phyloP scores from a whole-genome alignment of 2,888 invertebrate genomes.

The Plusia festucae region DNA sequence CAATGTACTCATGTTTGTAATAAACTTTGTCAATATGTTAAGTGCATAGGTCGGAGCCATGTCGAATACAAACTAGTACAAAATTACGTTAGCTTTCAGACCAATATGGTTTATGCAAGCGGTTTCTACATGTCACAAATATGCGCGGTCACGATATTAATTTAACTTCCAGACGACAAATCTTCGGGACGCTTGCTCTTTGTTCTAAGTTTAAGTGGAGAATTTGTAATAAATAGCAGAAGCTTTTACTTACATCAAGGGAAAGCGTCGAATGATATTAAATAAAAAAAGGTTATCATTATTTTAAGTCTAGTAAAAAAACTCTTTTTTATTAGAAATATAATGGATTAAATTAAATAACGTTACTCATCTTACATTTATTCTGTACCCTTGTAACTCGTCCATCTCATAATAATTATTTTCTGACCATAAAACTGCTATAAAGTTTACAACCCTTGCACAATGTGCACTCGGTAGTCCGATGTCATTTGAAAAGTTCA shows the following conservation, averaged over 20 bases:
- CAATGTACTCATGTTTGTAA: slow-evolving; percentile 44
- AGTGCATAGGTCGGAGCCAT: slow-evolving; percentile 39
- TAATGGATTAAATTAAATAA: background rate
- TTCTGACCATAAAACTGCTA: slow-evolving; percentile 40
- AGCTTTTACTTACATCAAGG: slow-evolving; percentile 31
- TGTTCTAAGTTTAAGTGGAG: slow-evolving; percentile 24
- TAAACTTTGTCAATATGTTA: slow-evolving; percentile 57
- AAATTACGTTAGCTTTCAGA: slow-evolving; percentile 47
- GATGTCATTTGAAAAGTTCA: slow-evolving; percentile 36
- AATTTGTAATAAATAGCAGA: slow-evolving; percentile 24
- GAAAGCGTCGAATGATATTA: slow-evolving; percentile 6
- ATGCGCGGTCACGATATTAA: slow-evolving; percentile 50
- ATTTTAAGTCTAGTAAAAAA: background rate
- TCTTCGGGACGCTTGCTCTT: slow-evolving; percentile 25
- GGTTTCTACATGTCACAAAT: slow-evolving; percentile 34
- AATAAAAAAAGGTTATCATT: slow-evolving; percentile 3
- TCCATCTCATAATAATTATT: slow-evolving; percentile 49
- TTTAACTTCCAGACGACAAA: slow-evolving; percentile 44
- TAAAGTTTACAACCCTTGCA: slow-evolving; percentile 49
- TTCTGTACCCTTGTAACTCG: slow-evolving; percentile 27
- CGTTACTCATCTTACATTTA: background rate
- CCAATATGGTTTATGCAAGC: slow-evolving; percentile 32
- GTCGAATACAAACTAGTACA: slow-evolving; percentile 43
- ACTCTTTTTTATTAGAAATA: too few species aligned
- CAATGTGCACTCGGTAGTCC: slow-evolving; percentile 43